Percentiles rank a stretch among this genome's conserved stretches.
phyloP scores from a whole-genome alignment of 2,113 vertebrate genomes.

The Tonatia bakeri region DNA sequence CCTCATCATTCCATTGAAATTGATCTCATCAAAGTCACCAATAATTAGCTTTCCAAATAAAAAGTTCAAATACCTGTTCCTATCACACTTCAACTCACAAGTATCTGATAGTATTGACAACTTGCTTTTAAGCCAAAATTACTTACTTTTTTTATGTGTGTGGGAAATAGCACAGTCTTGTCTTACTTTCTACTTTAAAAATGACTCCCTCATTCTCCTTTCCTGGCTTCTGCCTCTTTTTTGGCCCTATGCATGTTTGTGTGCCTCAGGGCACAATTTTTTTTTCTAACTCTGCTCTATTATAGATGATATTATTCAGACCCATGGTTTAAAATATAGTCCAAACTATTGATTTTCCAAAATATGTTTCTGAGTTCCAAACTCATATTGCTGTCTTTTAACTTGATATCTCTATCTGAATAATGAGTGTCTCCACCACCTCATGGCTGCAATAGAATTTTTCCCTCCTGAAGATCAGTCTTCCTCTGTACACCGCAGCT shows the following conservation, averaged over 20 bases:
- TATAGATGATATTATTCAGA: not conserved
- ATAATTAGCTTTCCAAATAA: not conserved
- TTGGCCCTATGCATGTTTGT: not conserved
- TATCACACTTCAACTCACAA: not conserved
- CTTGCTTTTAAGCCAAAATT: not conserved
- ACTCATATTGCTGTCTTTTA: not conserved
- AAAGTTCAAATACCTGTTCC: not conserved
- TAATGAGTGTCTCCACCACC: not conserved
- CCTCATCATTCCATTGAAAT: not conserved
- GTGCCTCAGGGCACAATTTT: not conserved
- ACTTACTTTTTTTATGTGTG: not conserved
- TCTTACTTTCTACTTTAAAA: not conserved
- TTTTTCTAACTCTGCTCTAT: not conserved
- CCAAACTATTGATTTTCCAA: not conserved
- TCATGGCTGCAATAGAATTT: not conserved
- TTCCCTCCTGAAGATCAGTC: not conserved
- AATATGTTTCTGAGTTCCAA: not conserved
- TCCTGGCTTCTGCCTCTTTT: not conserved
- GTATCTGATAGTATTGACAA: not conserved
- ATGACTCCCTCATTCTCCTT: not conserved
- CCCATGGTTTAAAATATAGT: not conserved
- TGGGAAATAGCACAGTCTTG: not conserved
- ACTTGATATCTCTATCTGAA: not conserved
- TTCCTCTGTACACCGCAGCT: rapidly evolving
- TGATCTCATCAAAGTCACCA: not conserved